Conservation (phyloP, 2,113 vertebrate genomes). For the Cephalopholis sonnerati region DNA sequence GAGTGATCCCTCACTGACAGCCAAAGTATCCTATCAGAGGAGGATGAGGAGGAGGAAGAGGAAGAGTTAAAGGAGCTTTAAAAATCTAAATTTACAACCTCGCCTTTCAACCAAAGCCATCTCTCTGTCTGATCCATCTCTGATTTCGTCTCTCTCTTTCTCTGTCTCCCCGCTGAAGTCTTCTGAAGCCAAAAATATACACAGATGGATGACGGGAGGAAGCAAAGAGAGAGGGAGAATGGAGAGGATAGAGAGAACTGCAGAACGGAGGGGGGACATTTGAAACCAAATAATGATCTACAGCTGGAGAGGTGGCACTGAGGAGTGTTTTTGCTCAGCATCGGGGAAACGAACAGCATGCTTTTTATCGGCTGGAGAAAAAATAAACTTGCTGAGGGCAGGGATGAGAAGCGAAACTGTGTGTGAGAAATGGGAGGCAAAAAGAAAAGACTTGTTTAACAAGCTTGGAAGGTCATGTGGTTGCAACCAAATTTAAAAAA, state of each 20-base stretch:
- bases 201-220: slow-evolving; percentile 68
- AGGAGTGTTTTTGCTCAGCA: slow-evolving; percentile 59
- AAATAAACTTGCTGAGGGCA: slow-evolving; percentile 66
- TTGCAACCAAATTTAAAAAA: slow-evolving; percentile 66
- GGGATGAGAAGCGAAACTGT: slow-evolving; percentile 72
- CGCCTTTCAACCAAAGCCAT: slow-evolving; percentile 88
- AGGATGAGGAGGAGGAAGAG: slow-evolving; percentile 67
- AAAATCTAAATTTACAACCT: slow-evolving; percentile 79
- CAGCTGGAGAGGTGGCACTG: slow-evolving; percentile 73
- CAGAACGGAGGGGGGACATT: slow-evolving; percentile 70
- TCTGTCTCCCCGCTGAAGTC: slow-evolving; percentile 70
- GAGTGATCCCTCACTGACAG: slow-evolving; percentile 79
- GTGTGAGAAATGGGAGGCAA: slow-evolving; percentile 65
- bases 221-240: slow-evolving; percentile 69
- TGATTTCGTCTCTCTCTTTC: slow-evolving; percentile 67
- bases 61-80: slow-evolving; percentile 75
- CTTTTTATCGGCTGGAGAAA: slow-evolving; percentile 56
- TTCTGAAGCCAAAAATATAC: slow-evolving; percentile 86
- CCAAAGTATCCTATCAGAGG: slow-evolving; percentile 66
- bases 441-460: slow-evolving; percentile 71
- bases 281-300: slow-evolving; percentile 84
- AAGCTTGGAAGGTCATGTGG: slow-evolving; percentile 60
- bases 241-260: slow-evolving; percentile 79
- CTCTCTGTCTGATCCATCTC: slow-evolving; percentile 80
- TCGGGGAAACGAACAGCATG: slow-evolving; percentile 32